Conservation (phyloP, 2,888 invertebrate genomes). For the Diaperis boleti region DNA sequence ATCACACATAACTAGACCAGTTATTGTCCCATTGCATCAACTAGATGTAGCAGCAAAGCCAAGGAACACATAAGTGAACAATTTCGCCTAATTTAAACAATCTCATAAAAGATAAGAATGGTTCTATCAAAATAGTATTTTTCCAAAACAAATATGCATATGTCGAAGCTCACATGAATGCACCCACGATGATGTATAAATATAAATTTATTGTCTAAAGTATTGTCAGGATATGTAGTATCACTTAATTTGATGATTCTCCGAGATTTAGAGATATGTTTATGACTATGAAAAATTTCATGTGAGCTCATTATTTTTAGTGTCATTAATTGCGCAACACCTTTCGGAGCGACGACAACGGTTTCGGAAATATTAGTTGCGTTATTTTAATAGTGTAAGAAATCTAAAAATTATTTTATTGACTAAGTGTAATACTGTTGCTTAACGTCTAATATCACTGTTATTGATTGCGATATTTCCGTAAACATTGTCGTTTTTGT, state of each 20-base stretch:
- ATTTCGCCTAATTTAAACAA: conserved; percentile 44
- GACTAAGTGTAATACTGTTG: conserved; percentile 14
- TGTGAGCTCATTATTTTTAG: conserved; percentile 48
- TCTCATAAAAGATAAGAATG: conserved; percentile 38
- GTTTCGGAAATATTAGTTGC: conserved; percentile 12
- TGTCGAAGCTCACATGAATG: conserved; percentile 57
- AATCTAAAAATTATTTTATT: conserved; percentile 12
- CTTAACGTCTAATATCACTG: conserved; percentile 35
- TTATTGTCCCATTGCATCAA: conserved; percentile 57
- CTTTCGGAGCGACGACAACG: conserved; percentile 1
- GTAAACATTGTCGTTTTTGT: conserved; percentile 19
- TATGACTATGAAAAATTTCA: conserved; percentile 44
- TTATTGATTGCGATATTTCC: conserved; percentile 13
- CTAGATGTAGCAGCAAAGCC: conserved; percentile 58
- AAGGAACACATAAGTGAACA: conserved; percentile 61
- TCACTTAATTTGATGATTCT: conserved; percentile 54
- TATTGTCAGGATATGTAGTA: conserved; percentile 60
- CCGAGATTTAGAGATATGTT: conserved; percentile 44
- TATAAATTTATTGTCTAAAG: conserved; percentile 59
- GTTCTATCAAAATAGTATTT: conserved; percentile 53
- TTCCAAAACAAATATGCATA: conserved; percentile 45
- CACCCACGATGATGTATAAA: conserved; percentile 49
- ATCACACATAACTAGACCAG: conserved; percentile 58
- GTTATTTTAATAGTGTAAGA: conserved; percentile 5
- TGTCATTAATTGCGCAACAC: conserved; percentile 31